Evolutionary conservation across 2,888 invertebrate species (phyloP), one percentile per base, ranked within the genome.

Genomic region (Pasiphila rectangulata): DNA sequence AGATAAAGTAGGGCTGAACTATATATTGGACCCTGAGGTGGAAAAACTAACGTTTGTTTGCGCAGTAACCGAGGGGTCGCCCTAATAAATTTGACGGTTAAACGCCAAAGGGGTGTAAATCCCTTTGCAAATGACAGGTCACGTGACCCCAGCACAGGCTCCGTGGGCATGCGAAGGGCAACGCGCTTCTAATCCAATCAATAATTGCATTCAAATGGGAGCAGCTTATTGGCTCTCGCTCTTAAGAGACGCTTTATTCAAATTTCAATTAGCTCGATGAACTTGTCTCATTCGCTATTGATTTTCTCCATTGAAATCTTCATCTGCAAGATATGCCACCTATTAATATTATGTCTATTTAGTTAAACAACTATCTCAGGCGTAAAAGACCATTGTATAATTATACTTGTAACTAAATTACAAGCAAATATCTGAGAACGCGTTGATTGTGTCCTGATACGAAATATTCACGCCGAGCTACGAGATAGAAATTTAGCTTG

Each of bases 41-140:
- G 54, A 61, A 62, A 69, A 69, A 64, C 61, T 65, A 63, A 60
- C 57, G 67, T 72, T 70, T 66, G 67, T 69, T 64, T 65, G 57
- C 51, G 58, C 44, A 34, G 45, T 52, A 59, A 55, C 55, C 58
- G 58, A 58, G 68, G 65, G 59, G 49, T 62, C 64, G 61, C 61
- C 63, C 62, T 64, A 68, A 78, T 83, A 69, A 79, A 83, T 83
- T 75, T 78, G 82, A 78, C 68, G 73, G 72, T 69, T 68, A 69
- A 71, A 69, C 70, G 72, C 59, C 70, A 72, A 75, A 63, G 69
- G 78, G 76, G 76, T 71, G 72, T 62, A 72, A 76, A 75, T 79
- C 79, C 75, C 69, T 61, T 72, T 76, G 81, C 77, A 81, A 81
- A 79, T 78, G 81, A 79, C 80, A 79, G 75, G 76, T 71, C 71